Percentiles rank a stretch among this genome's conserved stretches.
Evolutionary conservation across 2,888 invertebrate genomes (phyloP).

Genomic region (Leucoptera coffeella): DNA sequence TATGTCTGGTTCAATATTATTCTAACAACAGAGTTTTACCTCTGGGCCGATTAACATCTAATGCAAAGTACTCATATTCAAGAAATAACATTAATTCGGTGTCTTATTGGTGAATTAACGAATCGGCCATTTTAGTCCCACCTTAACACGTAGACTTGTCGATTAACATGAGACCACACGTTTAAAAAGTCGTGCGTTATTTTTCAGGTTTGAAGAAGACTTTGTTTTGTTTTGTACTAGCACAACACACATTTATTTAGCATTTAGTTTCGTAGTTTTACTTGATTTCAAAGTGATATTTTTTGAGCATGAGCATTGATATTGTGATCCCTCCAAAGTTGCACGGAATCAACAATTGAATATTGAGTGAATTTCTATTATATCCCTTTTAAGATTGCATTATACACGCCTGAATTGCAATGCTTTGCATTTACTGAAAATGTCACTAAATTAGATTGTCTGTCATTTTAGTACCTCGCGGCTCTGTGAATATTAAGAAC

Average conservation of each 20-base stretch:
- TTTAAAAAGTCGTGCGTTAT: slow-evolving; percentile 31
- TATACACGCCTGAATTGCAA: slow-evolving; percentile 46
- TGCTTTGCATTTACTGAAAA: slow-evolving; percentile 43
- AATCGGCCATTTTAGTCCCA: slow-evolving; percentile 31
- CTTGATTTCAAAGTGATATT: too few relatives aligned
- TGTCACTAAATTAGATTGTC: too few relatives aligned
- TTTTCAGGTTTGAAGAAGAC: slow-evolving; percentile 32
- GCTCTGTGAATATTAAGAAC: too few relatives aligned
- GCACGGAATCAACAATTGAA: too few relatives aligned
- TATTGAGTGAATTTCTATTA: too few relatives aligned
- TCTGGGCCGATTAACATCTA: slow-evolving; percentile 32
- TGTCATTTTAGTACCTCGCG: too few relatives aligned
- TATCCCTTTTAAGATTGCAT: slow-evolving; percentile 6
- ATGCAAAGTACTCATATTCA: slow-evolving; percentile 13
- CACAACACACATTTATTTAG: too few relatives aligned
- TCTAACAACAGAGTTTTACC: slow-evolving; percentile 14
- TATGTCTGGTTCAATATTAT: slow-evolving; percentile 27
- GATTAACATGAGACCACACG: slow-evolving; percentile 51
- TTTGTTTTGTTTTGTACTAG: too few relatives aligned
- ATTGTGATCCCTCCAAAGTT: too few relatives aligned
- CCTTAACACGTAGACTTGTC: slow-evolving; percentile 43
- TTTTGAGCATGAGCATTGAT: slow-evolving; percentile 1
- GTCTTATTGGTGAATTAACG: slow-evolving; percentile 37
- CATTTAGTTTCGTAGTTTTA: too few relatives aligned
- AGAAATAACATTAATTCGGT: slow-evolving; percentile 23